These are phyloP conservation scores for Neolamprologus longior DNA, from an alignment of 2,113 vertebrate species.

Conservation along the genomic window DNA sequence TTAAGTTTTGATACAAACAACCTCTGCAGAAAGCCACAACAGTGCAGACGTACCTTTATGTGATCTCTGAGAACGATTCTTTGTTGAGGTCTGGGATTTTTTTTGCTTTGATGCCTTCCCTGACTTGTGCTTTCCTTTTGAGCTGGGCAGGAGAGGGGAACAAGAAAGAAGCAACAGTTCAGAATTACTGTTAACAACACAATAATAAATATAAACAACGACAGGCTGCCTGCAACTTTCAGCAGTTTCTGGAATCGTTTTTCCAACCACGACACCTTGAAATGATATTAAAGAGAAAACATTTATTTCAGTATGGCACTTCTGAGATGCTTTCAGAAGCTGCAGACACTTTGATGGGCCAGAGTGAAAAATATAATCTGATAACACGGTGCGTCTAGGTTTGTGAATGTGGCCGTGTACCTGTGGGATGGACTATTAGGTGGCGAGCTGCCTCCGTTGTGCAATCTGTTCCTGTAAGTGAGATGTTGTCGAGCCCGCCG, in stretches of 20 bases:
- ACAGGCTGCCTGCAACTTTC: background rate
- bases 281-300: background rate
- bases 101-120: conserved; percentile 80
- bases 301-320: background rate
- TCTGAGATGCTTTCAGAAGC: background rate
- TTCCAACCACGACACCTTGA: background rate
- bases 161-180: background rate
- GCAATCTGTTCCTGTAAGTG: conserved; percentile 80
- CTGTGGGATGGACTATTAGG: conserved; percentile 78
- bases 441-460: conserved; percentile 81
- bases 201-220: background rate
- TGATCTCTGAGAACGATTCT: conserved; percentile 76
- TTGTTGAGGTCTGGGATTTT: conserved; percentile 77
- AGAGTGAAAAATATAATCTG: background rate
- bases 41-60: conserved; percentile 73
- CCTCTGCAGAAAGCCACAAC: background rate
- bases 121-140: conserved; percentile 88
- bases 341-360: background rate
- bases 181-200: background rate
- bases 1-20: background rate
- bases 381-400: background rate
- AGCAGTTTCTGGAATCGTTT: background rate
- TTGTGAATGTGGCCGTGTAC: conserved; percentile 45
- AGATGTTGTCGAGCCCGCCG: conserved; percentile 75
- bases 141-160: conserved; percentile 59